A percentile compares a stretch with the other conserved stretches of the same genome.
Conservation (phyloP, 2,113 vertebrate genomes). For the Eira barbara region DNA sequence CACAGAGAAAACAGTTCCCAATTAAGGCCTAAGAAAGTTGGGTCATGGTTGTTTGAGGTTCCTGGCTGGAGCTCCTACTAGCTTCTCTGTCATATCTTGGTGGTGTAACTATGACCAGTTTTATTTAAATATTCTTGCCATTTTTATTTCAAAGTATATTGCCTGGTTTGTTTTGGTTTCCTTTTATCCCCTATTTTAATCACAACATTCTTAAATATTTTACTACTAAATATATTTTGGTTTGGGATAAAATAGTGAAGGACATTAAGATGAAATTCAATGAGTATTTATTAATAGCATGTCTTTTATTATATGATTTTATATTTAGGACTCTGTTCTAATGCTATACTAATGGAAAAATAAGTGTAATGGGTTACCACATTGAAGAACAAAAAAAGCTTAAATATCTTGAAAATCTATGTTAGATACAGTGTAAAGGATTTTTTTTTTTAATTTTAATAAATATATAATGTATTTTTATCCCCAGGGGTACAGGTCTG, state of each 20-base stretch:
- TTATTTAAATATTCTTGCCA: not conserved
- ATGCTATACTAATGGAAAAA: not conserved
- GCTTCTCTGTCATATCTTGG: not conserved
- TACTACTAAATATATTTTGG: not conserved
- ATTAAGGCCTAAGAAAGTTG: not conserved
- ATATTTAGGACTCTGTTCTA: not conserved
- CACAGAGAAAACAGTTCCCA: not conserved
- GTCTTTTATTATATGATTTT: not conserved
- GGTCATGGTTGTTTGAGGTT: not conserved
- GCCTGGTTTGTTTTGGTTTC: not conserved
- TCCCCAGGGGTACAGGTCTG: no score
- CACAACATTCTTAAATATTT: not conserved
- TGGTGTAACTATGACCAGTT: not conserved
- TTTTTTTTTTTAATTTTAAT: no score
- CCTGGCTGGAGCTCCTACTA: no score
- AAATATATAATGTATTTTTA: no score
- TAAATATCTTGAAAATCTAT: constrained; percentile 15
- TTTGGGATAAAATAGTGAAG: not conserved
- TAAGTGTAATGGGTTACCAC: not conserved
- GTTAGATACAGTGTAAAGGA: no score
- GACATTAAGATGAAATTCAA: not conserved
- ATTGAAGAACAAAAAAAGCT: not conserved
- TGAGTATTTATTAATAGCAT: not conserved
- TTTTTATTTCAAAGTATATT: not conserved
- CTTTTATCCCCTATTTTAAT: not conserved